A percentile compares a stretch with the other conserved stretches of the same genome.
Evolutionary conservation across 2,113 vertebrate genomes (phyloP).

Genomic region (Martes martes): DNA sequence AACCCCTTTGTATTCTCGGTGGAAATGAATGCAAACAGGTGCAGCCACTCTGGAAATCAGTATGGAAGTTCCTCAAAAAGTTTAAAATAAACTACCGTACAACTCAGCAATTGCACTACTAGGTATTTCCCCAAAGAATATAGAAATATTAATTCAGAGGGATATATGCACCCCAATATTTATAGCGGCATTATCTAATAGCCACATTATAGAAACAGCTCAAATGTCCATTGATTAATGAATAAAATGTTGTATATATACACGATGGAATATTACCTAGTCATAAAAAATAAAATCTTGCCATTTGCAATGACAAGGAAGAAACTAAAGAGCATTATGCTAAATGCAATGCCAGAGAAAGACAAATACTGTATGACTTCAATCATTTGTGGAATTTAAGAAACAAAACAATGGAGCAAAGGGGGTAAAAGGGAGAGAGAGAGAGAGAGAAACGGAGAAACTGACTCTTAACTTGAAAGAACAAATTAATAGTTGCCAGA

Average conservation of each 20-base stretch:
- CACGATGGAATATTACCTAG: not conserved
- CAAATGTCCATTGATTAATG: not conserved
- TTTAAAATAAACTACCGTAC: not conserved
- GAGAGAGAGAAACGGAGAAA: not conserved
- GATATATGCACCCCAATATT: not conserved
- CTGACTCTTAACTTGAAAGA: not conserved
- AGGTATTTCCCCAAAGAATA: not conserved
- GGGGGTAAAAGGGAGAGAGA: not conserved
- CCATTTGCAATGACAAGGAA: not conserved
- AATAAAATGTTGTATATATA: not conserved
- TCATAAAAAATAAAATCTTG: not conserved
- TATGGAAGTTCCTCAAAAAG: not conserved
- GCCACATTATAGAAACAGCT: not conserved
- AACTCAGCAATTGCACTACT: not conserved
- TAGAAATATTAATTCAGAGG: not conserved
- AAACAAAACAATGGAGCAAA: not conserved
- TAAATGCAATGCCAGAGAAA: not conserved
- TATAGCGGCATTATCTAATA: not conserved
- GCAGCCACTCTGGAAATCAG: not conserved
- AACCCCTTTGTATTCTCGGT: not conserved
- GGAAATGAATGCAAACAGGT: not conserved
- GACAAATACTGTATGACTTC: not conserved
- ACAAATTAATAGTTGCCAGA: not conserved
- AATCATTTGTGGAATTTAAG: not conserved
- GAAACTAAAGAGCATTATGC: not conserved